Evolutionary conservation across 2,888 invertebrate genomes (phyloP), one percentile per base, ranked within the genome.

Genomic region (Orchestes rusci): DNA sequence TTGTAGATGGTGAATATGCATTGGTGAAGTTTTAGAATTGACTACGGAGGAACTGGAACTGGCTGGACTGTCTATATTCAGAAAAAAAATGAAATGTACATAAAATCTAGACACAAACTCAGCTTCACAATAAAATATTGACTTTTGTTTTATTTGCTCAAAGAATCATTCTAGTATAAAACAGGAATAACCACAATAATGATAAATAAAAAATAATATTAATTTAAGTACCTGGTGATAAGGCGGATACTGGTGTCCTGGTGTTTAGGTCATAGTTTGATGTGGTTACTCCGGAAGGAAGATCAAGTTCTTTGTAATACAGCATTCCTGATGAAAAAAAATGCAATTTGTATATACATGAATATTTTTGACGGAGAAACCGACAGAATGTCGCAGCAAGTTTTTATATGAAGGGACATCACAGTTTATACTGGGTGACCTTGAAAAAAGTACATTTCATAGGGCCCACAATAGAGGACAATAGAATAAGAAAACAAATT

Each of bases 21-120:
- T 58, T 2, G 71, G 68, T 16, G 73, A 71, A 8, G 74, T 71
- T 32, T 72, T 69, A 12, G 74, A 72, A 40, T 67, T 64, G 13
- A 69, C 56, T 33, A 74, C 55, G 10, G 75, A 73, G n/a, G 77
- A 76, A 55, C 66, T 73, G 16, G 79, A 79, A 56, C 77, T 77
- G n/a, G 75, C 78, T 55, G 79, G 80, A 65, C 82, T 82, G 37
- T 76, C 45, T 50, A 23, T 7, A 23, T n/a, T n/a, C n/a, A n/a
- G 34, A 18, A 29, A 36, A 17, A 10, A 29, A 17, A 39, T 2
- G 16, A 37, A 20, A 35, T 8, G n/a, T 28, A n/a, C 28, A 12
- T 3, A 28, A 10, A 2, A 2, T 28, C 28, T 12, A 28, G n/a
- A n/a, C n/a, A n/a, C n/a, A n/a, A n/a, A n/a, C n/a, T n/a, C n/a